Conservation (phyloP, 2,113 vertebrate genomes). For the Empidonax alnorum region DNA sequence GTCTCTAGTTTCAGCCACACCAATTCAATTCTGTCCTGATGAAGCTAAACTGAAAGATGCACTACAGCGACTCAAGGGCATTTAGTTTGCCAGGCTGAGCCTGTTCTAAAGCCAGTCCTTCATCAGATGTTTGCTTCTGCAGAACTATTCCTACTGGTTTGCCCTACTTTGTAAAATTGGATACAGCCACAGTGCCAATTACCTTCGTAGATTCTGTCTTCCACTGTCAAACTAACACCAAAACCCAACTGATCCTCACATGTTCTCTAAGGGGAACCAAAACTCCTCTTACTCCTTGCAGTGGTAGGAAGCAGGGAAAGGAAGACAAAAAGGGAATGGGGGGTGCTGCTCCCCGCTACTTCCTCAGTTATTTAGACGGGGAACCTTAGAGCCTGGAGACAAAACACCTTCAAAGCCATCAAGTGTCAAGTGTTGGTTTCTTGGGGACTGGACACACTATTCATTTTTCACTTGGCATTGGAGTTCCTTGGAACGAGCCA, state of each 20-base stretch:
- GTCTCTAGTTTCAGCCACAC: background rate
- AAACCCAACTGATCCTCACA: background rate
- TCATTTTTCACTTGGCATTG: background rate
- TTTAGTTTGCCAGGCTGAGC: background rate
- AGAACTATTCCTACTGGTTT: background rate
- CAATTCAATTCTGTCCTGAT: fast-evolving
- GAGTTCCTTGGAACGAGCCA: background rate
- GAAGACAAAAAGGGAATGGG: background rate
- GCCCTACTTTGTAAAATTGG: background rate
- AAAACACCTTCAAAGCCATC: background rate
- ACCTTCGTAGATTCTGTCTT: background rate
- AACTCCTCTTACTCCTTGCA: background rate
- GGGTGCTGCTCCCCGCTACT: background rate
- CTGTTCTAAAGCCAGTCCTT: background rate
- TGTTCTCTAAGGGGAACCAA: background rate
- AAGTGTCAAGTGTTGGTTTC: background rate
- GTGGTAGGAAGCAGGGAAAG: background rate
- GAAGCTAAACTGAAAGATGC: background rate
- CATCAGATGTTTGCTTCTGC: background rate
- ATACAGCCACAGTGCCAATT: background rate
- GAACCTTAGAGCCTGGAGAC: background rate
- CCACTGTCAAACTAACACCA: background rate
- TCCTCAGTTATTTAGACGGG: background rate
- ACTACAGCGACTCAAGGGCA: background rate
- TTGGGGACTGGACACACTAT: background rate